A percentile compares a stretch with the other conserved stretches of the same genome.
Evolutionary conservation across 1,140 invertebrate species (phyloP).

Genomic region (Drosophila watanabei): DNA sequence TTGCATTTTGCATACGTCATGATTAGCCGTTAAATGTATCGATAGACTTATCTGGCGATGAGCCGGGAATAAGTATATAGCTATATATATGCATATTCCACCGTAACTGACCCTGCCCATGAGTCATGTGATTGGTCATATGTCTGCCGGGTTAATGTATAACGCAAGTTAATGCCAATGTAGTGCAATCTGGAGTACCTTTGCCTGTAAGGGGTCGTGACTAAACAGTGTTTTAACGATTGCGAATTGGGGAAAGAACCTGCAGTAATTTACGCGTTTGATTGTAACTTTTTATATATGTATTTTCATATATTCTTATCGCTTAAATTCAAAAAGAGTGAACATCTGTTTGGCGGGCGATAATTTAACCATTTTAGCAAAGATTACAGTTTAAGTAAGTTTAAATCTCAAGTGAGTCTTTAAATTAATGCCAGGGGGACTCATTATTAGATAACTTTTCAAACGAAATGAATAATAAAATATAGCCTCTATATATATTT

Average conservation of each 20-base stretch:
- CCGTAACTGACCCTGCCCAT: conserved; percentile 59
- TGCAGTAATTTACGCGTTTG: not conserved
- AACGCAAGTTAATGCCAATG: conserved; percentile 17
- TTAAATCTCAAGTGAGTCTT: not conserved
- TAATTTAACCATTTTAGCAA: not conserved
- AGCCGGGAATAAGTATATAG: conserved; percentile 6
- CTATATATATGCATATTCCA: not conserved
- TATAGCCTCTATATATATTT: not conserved
- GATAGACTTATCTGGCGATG: conserved; percentile 45
- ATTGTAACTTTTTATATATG: not conserved
- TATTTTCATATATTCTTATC: not conserved
- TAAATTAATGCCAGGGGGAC: not conserved
- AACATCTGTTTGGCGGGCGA: conserved; percentile 1
- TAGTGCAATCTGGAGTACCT: conserved; percentile 35
- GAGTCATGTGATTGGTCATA: conserved; percentile 60
- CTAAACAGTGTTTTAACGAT: not conserved
- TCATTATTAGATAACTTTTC: not conserved
- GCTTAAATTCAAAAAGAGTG: not conserved
- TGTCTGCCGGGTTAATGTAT: not conserved
- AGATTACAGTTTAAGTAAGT: not conserved
- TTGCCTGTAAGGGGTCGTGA: not conserved
- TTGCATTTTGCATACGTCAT: conserved; percentile 56
- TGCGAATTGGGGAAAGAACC: conserved; percentile 9
- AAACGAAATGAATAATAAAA: not conserved
- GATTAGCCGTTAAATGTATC: conserved; percentile 29